A percentile compares a stretch with the other conserved stretches of the same genome.
Evolutionary conservation across 2,797 vertebrate species (phyloP).

Genomic region (Adelosebastes latens): DNA sequence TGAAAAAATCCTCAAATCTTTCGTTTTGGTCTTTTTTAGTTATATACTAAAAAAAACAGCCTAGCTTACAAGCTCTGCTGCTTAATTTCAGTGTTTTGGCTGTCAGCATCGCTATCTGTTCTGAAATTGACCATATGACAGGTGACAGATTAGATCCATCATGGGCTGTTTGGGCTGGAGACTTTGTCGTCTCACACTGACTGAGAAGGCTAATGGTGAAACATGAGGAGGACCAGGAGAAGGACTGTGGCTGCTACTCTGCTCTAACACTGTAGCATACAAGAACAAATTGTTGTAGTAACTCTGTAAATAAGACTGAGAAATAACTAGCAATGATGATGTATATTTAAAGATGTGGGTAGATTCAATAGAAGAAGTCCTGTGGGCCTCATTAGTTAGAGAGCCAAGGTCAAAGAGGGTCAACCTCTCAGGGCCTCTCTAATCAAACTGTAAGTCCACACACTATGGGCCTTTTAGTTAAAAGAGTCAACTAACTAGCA

Average conservation of each 20-base stretch:
- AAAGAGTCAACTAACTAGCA: background rate
- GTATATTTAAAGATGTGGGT: conserved; percentile 13
- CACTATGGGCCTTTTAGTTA: conserved; percentile 14
- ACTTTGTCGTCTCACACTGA: conserved; percentile 60
- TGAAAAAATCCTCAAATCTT: background rate
- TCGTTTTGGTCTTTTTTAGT: background rate
- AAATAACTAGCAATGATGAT: conserved; percentile 4
- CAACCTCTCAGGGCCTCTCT: background rate
- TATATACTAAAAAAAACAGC: background rate
- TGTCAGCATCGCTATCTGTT: conserved; percentile 60
- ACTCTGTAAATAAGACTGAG: background rate
- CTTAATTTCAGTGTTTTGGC: conserved; percentile 58
- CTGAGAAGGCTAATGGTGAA: conserved; percentile 45
- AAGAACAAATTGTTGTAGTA: background rate
- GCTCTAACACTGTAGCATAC: background rate
- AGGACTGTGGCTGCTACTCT: conserved; percentile 13
- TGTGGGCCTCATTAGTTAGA: conserved; percentile 12
- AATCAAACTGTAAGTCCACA: background rate
- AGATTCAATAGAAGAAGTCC: conserved; percentile 14
- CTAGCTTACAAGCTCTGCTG: conserved; percentile 10
- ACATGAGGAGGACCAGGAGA: conserved; percentile 28
- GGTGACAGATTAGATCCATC: conserved; percentile 77
- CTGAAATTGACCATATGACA: conserved; percentile 71
- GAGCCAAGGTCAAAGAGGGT: conserved; percentile 21
- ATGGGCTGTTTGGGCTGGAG: conserved; percentile 47